Evolutionary conservation across 2,888 invertebrate genomes (phyloP), one percentile per base, ranked within the genome.

Genomic region (Gymnoscelis rufifasciata): DNA sequence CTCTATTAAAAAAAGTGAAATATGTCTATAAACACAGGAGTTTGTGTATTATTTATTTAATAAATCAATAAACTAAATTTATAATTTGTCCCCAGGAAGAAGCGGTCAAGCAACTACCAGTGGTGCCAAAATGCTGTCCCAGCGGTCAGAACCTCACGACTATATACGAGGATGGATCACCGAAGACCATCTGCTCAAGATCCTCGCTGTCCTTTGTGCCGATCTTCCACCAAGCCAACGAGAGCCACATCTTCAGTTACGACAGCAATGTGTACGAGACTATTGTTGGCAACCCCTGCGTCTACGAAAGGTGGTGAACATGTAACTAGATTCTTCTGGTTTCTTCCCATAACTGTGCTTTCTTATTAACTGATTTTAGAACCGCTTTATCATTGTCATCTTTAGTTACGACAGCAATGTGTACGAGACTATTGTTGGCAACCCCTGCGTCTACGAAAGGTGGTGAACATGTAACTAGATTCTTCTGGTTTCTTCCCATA

Each of bases 231-330:
- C 76, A 87, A 19, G 87, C 84, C 42, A 90, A 91, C 54, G 79
- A 74, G 26, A 86, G 87, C 0, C 88, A 89, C 45, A 78, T 89
- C 46, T 78, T 83, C 64, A 77, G 72, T 31, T 86, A 80, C 39
- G 78, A 84, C 42, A 78, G 70, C 56, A 83, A 87, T 38, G 71
- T 81, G 15, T 91, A 90, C 59, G 86, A 90, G 52, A 89, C 90
- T 1, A 78, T 91, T 35, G 82, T 90, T 35, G 90, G 90, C 13
- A 88, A 88, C 60, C 90, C 90, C 35, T 91, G 91, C 66, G 64
- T 60, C 54, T 82, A 86, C 63, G 88, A 87, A 67, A 90, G 84
- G 91, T 91, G 66, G 51, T 60, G 52, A 59, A 49, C 56, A 56
- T 57, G 53, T 53, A 54, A 51, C 59, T 50, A 52, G 51, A 54